Evolutionary conservation across 1,140 invertebrate genomes (phyloP).

Genomic region (Heliconius nattereri): DNA sequence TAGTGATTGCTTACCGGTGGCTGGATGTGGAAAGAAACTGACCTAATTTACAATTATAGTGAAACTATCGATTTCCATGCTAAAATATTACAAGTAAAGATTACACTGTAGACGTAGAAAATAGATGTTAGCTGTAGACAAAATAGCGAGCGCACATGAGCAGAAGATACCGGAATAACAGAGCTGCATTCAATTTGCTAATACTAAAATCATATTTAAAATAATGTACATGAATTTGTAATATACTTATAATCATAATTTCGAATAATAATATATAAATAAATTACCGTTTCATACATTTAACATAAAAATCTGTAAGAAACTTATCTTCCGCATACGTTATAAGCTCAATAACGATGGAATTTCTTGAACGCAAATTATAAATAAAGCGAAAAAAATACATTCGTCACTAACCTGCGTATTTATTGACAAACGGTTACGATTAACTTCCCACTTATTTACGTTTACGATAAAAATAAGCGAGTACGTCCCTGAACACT

Average conservation of each 20-base stretch:
- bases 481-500: constrained; percentile 73
- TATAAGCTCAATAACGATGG: neutral
- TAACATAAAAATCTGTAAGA: neutral
- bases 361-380: constrained; percentile 15
- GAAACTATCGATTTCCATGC: constrained; percentile 69
- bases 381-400: constrained; percentile 37
- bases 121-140: constrained; percentile 29
- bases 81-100: constrained; percentile 49
- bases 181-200: constrained; percentile 50
- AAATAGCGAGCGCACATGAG: constrained; percentile 68
- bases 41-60: constrained; percentile 64
- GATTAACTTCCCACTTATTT: constrained; percentile 58
- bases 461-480: constrained; percentile 65
- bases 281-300: neutral
- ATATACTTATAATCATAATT: neutral
- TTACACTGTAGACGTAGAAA: constrained; percentile 24
- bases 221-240: neutral
- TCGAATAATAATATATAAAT: neutral
- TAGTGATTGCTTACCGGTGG: constrained; percentile 21
- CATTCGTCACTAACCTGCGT: constrained; percentile 43
- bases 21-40: constrained; percentile 45
- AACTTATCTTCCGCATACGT: constrained; percentile 18
- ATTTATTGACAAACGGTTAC: constrained; percentile 51
- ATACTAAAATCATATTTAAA: neutral
- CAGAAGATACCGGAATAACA: constrained; percentile 59